Conservation (phyloP, 2,797 vertebrate species). For the Cyclopterus lumpus region DNA sequence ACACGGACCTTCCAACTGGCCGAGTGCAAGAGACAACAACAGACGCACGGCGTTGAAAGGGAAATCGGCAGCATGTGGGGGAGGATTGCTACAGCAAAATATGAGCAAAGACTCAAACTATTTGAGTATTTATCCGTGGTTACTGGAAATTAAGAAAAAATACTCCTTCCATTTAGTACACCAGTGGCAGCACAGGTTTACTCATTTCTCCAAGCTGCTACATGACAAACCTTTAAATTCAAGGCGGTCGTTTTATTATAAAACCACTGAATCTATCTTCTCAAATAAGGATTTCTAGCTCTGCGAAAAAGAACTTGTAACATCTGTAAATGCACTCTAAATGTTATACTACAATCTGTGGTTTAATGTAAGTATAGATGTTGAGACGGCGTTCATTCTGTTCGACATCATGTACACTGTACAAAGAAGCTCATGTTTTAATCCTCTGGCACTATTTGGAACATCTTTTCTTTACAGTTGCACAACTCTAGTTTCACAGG, state of each 20-base stretch:
- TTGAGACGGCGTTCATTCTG: background rate
- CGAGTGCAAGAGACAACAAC: slow-evolving; percentile 28
- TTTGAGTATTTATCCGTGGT: background rate
- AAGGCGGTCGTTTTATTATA: background rate
- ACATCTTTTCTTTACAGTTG: slow-evolving; percentile 16
- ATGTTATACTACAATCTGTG: slow-evolving; percentile 7
- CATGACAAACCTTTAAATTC: slow-evolving; percentile 5
- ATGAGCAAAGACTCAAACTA: background rate
- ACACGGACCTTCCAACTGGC: slow-evolving; percentile 94
- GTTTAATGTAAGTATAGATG: background rate
- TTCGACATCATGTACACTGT: background rate
- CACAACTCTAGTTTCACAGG: slow-evolving; percentile 6
- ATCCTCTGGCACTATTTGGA: slow-evolving; percentile 31
- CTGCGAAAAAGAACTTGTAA: background rate
- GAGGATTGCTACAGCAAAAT: background rate
- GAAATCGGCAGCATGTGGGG: slow-evolving; percentile 6
- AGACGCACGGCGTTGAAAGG: background rate
- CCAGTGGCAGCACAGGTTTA: background rate
- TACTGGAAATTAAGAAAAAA: background rate
- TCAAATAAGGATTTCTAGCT: background rate
- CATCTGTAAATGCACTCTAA: background rate
- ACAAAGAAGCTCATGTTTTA: slow-evolving; percentile 28
- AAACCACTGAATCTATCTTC: background rate
- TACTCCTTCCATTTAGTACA: background rate
- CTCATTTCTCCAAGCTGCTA: slow-evolving; percentile 13